Evolutionary conservation across 2,888 invertebrate species (phyloP), one percentile per base, ranked within the genome.

Genomic region (Thereva unica): DNA sequence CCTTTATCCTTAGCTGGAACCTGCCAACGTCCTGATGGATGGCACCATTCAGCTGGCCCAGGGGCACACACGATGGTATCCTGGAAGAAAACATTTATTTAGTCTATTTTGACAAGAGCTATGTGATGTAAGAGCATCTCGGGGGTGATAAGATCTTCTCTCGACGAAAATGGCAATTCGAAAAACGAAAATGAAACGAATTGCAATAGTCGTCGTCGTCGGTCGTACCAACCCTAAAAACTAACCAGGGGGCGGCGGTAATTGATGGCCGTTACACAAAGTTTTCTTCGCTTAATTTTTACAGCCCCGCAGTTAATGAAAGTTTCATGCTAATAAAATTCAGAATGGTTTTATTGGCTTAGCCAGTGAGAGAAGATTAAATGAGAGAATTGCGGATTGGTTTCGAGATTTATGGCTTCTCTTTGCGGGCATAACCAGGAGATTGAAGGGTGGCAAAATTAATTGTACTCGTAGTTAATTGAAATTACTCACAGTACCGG

Each of bases 1-100:
- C 23, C 23, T 23, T 23, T 23, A 10, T 54, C 9, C 12, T 55
- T 12, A 7, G 42, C 34, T 56, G 23, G 37, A 57, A 57, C 45
- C 45, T 57, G 45, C 44, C 37, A 57, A 57, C 57, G n/a, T 44
- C 8, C 61, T 61, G 61, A 61, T 61, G 49, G 61, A 61, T 61
- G 61, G 8, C 10, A 12, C 23, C 23, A 50, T 40, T 50, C 49
- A 61, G 40, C 53, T 49, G 8, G 40, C 4, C 40, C 61, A 41
- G 50, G 38, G 10, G 12, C 42, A 35, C 35, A 47, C n/a, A 42
- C 50, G 61, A 50, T 50, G 40, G 50, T 23, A 34, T 61, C 41
- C 61, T 61, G 61, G 9, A 50, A 59, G 34, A 38, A 59, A 59
- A 47, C 49, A 38, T 47, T 59, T 10, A 38, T 59, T 59, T 12